Conservation (phyloP, 2,888 invertebrate genomes). For the Polietes domitor region DNA sequence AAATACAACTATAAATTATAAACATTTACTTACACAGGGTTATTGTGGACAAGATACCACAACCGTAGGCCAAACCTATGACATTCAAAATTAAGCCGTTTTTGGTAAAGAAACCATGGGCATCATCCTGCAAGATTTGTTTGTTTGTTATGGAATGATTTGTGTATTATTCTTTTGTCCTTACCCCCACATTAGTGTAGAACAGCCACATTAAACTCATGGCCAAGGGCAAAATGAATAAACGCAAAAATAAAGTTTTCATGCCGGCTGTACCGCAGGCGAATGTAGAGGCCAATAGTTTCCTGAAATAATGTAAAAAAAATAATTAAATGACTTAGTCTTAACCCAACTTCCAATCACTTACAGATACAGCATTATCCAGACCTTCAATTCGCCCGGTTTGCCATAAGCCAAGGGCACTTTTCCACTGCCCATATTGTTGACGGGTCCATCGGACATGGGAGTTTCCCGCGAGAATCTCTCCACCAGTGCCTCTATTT, state of each 20-base stretch:
- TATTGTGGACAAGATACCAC: conserved; percentile 79
- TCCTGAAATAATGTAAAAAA: conserved; percentile 81
- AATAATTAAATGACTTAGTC: not conserved
- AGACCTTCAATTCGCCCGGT: conserved; percentile 86
- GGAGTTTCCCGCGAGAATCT: conserved; percentile 94
- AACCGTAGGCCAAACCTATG: conserved; percentile 79
- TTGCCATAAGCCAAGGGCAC: conserved; percentile 89
- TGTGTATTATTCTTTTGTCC: conserved; percentile 46
- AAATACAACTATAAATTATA: not conserved
- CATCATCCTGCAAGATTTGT: conserved; percentile 76
- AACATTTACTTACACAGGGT: conserved; percentile 73
- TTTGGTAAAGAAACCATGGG: conserved; percentile 79
- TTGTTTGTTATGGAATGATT: not conserved
- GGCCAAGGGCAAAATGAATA: conserved; percentile 88
- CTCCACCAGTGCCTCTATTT: conserved; percentile 94
- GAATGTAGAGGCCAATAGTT: conserved; percentile 89
- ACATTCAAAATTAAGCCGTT: conserved; percentile 80
- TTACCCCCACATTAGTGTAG: conserved; percentile 83
- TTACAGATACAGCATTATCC: conserved; percentile 87
- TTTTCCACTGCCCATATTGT: conserved; percentile 84
- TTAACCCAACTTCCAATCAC: conserved; percentile 49
- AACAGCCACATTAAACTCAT: conserved; percentile 91
- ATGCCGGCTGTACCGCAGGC: conserved; percentile 89
- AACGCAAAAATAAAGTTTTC: conserved; percentile 87
- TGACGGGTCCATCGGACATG: conserved; percentile 83